Conservation (phyloP, 2,113 vertebrate genomes). For the Brachionichthys hirsutus region DNA sequence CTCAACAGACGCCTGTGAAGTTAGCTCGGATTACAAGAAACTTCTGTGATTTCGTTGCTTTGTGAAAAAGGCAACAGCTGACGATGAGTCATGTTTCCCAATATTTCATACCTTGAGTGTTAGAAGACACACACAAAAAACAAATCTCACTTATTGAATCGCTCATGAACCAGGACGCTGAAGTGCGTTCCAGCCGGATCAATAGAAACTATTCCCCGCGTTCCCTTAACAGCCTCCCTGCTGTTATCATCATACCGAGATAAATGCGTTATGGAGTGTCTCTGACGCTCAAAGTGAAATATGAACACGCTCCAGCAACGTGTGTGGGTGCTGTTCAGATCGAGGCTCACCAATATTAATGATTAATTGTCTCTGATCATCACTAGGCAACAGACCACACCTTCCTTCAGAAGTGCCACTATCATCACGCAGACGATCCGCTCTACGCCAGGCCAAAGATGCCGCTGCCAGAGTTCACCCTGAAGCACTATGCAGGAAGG, state of each 20-base stretch:
- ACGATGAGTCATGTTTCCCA: conserved; percentile 2
- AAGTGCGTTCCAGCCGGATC: conserved; percentile 26
- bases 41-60: not conserved
- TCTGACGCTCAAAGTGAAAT: conserved; percentile 34
- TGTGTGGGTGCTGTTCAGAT: conserved; percentile 25
- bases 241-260: conserved; percentile 40
- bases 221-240: conserved; percentile 41
- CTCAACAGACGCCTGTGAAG: no score
- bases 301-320: conserved; percentile 23
- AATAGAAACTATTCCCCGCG: conserved; percentile 44
- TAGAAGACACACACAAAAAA: conserved; percentile 8
- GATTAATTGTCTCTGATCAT: conserved; percentile 44
- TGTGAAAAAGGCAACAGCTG: not conserved
- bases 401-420: conserved; percentile 99
- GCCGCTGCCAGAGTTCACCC: conserved; percentile 93
- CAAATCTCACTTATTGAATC: conserved; percentile 36
- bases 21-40: not conserved
- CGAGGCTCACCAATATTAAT: conserved; percentile 9
- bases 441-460: conserved; percentile 96
- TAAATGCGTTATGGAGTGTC: conserved; percentile 39
- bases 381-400: conserved; percentile 96
- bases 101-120: conserved; percentile 16
- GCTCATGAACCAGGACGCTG: conserved; percentile 24
- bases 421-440: conserved; percentile 87
- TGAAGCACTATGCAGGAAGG: conserved; percentile 94